Evolutionary conservation across 2,797 vertebrate genomes (phyloP).

Genomic region (Gephyroberyx darwinii): DNA sequence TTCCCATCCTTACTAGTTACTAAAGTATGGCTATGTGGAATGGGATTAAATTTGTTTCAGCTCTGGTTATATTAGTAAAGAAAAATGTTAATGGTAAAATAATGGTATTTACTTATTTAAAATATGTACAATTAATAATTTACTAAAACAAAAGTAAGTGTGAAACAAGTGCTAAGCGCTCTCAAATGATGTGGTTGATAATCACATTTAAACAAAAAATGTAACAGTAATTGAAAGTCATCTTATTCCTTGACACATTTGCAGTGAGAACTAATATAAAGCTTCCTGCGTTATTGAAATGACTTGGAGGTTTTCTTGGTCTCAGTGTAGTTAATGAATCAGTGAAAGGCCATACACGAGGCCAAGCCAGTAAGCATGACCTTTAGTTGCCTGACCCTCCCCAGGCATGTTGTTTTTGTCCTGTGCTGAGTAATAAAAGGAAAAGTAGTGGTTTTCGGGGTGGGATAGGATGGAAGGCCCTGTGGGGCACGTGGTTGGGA

Average conservation of each 20-base stretch:
- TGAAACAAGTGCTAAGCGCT: too few species aligned
- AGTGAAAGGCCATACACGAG: slow-evolving; percentile 54
- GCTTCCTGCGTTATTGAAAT: slow-evolving; percentile 17
- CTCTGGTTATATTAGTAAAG: too few species aligned
- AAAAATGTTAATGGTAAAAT: neutral
- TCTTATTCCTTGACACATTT: neutral
- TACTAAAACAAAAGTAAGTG: too few species aligned
- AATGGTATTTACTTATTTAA: too few species aligned
- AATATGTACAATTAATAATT: too few species aligned
- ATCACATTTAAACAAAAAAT: neutral
- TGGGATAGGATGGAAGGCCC: slow-evolving; percentile 21
- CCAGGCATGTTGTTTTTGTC: slow-evolving; percentile 65
- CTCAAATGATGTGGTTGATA: too few species aligned
- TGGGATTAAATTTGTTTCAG: neutral
- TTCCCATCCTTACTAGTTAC: too few species aligned
- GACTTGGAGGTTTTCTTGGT: slow-evolving; percentile 28
- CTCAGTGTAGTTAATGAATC: slow-evolving; percentile 60
- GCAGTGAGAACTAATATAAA: neutral
- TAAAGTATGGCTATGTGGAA: too few species aligned
- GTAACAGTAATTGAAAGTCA: neutral
- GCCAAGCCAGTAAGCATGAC: slow-evolving; percentile 49
- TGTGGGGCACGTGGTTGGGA: slow-evolving; percentile 69
- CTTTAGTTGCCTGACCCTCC: slow-evolving; percentile 54
- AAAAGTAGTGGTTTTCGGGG: slow-evolving; percentile 58
- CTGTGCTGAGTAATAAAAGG: slow-evolving; percentile 76